Evolutionary conservation across 2,888 invertebrate species (phyloP), one percentile per base, ranked within the genome.

Genomic region (Camptogramma bilineatum): DNA sequence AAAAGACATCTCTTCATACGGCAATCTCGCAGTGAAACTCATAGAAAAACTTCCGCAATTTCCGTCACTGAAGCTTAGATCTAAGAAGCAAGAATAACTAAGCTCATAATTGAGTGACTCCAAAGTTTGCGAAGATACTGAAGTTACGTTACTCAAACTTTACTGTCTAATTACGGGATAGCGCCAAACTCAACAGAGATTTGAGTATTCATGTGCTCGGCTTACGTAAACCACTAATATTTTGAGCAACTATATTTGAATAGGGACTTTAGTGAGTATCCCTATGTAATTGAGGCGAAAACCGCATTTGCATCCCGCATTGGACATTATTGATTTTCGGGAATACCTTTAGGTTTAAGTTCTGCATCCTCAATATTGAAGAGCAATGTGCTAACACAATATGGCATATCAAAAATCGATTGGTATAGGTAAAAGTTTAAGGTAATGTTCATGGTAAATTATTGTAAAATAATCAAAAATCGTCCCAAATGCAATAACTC

Each of bases 131-230:
- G 57, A 50, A 63, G 63, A 63, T 58, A 48, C 47, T 44, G 16
- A 62, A 57, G 52, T 57, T 56, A 47, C 39, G 31, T 62, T 61
- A 34, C 70, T 70, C 70, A 66, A 73, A 75, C 69, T 73, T 74
- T 66, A 73, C 69, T 69, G 72, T 69, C 71, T 71, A 73, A 75
- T 73, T 72, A 72, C 59, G 52, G 55, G 59, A 68, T 69, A 71
- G 67, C 56, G 66, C 57, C 65, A 58, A 77, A 75, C 68, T 64
- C 63, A 57, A 44, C 52, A 50, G 56, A 69, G 67, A 69, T 70
- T 71, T 60, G 21, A 24, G 39, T 58, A 47, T 51, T 48, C 42
- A 53, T 54, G 67, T 55, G 68, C 72, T 71, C 66, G 55, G 57
- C 31, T 59, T 73, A 74, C 69, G 39, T 53, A 54, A 63, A 39